A percentile compares a stretch with the other conserved stretches of the same genome.
phyloP scores from a whole-genome alignment of 2,888 invertebrate species.

The Andricus quercusramuli region DNA sequence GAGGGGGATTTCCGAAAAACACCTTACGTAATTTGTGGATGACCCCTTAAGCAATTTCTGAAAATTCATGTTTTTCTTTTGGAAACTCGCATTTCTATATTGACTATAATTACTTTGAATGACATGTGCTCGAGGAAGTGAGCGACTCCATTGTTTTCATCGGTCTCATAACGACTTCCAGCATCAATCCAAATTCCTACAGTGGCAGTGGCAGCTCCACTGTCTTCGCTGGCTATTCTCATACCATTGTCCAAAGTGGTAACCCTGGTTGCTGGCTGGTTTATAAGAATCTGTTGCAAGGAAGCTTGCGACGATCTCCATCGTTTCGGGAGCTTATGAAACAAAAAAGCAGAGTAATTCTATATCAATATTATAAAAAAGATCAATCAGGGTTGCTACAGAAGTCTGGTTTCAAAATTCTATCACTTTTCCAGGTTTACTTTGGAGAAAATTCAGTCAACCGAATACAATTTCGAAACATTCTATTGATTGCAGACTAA shows the following conservation, averaged over 20 bases:
- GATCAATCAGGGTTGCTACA: no score
- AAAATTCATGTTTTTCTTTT: no score
- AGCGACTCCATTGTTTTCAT: slow-evolving; percentile 97
- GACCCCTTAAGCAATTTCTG: no score
- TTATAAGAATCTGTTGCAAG: slow-evolving; percentile 88
- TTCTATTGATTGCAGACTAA: no score
- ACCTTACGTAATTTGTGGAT: no score
- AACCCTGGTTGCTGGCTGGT: slow-evolving; percentile 95
- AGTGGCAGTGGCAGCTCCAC: slow-evolving; percentile 97
- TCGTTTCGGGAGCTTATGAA: slow-evolving; percentile 67
- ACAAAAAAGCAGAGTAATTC: neutral
- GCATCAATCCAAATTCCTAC: slow-evolving; percentile 99
- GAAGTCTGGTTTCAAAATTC: no score
- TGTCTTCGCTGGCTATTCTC: slow-evolving; percentile 97
- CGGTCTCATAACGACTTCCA: slow-evolving; percentile 96
- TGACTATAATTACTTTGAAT: slow-evolving; percentile 85
- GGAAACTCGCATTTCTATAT: slow-evolving; percentile 5
- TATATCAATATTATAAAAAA: no score
- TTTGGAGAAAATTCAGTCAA: no score
- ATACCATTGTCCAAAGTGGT: slow-evolving; percentile 94
- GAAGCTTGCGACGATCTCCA: slow-evolving; percentile 82
- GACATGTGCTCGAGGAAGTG: slow-evolving; percentile 99
- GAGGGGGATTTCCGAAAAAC: no score
- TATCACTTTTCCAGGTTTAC: no score
- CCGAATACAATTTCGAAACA: no score